Base-by-base conservation (phyloP, 2,113 vertebrate species). In the Tichodroma muraria region DNA sequence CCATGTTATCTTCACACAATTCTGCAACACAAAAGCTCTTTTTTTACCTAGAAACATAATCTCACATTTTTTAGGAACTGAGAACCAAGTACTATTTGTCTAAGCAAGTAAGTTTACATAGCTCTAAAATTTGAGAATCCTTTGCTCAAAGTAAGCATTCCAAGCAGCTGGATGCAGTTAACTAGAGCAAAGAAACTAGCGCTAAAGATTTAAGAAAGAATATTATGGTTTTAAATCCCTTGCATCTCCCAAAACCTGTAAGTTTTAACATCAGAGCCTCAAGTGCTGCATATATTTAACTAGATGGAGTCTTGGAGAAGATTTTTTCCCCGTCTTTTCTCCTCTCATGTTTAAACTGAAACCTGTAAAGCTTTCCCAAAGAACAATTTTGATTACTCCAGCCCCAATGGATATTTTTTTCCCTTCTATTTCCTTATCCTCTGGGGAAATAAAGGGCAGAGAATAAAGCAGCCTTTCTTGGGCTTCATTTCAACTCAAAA, bases 381-480 rank as follows among this genome's bases (percentile, higher is more conserved):
- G 31, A 92, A 82, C 15, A 71, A 47, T 68, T 95, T 92, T 93
- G 79, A 96, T 94, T 93, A 87, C 38, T 76, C 17, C 25, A 24
- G 35, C 18, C 54, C 40, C 56, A 73, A 38, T 16, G 33, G 30
- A 45, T 79, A 66, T 38, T 63, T 65, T 65, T 31, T 24, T 8
- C 19, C 9, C 10, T 73, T 96, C n/a, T 87, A 53, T 69, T 93
- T 85, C 53, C 49, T 89, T 75, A 73, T 65, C 38, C 81, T 93
- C 61, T 49, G 80, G 57, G 44, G 76, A 66, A 91, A 86, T 69
- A 95, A 81, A 94, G 69, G 61, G 42, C 78, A 96, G 20, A 88
- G 71, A 92, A 90, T 73, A 96, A 95, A 96, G 40, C 10, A 7
- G 65, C 69, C 54, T 87, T 97, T 94, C 73, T 80, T 59, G 28